A percentile compares a stretch with the other conserved stretches of the same genome.
phyloP scores from a whole-genome alignment of 2,797 vertebrate species.

The Aldrovandia affinis region DNA sequence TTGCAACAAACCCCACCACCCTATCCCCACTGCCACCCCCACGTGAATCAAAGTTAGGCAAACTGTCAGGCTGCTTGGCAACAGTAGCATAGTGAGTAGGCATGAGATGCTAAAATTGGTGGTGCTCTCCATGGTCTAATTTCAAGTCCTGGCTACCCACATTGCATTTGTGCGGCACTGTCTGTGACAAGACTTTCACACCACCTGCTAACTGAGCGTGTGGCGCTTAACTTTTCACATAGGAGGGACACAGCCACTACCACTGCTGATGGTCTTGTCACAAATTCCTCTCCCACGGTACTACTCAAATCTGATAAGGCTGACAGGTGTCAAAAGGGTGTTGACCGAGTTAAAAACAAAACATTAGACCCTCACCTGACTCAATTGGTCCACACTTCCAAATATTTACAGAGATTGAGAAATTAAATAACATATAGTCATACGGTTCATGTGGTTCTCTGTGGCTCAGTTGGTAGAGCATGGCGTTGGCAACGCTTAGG shows the following conservation, averaged over 20 bases:
- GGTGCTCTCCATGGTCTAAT: neutral
- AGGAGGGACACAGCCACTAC: neutral
- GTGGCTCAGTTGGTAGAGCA: too few species aligned
- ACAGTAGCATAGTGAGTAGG: neutral
- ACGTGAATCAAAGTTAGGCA: neutral
- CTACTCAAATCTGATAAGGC: neutral
- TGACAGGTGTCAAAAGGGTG: neutral
- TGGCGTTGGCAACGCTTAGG: too few species aligned
- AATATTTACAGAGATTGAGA: neutral
- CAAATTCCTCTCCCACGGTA: neutral
- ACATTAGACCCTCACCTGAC: neutral
- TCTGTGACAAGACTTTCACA: neutral
- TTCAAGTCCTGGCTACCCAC: neutral
- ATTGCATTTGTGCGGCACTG: neutral
- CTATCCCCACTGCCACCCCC: too few species aligned
- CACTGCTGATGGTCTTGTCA: neutral
- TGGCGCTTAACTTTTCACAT: neutral
- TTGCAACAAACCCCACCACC: neutral
- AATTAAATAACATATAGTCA: neutral
- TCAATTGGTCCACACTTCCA: neutral
- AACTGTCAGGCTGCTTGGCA: slow-evolving; percentile 9
- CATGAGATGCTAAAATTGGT: neutral
- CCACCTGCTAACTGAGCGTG: too few species aligned
- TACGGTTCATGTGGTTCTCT: too few species aligned
- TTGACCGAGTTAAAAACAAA: neutral